These are phyloP conservation scores for Nyctibius grandis DNA, from an alignment of 2,797 vertebrate genomes.

Conservation along the genomic window DNA sequence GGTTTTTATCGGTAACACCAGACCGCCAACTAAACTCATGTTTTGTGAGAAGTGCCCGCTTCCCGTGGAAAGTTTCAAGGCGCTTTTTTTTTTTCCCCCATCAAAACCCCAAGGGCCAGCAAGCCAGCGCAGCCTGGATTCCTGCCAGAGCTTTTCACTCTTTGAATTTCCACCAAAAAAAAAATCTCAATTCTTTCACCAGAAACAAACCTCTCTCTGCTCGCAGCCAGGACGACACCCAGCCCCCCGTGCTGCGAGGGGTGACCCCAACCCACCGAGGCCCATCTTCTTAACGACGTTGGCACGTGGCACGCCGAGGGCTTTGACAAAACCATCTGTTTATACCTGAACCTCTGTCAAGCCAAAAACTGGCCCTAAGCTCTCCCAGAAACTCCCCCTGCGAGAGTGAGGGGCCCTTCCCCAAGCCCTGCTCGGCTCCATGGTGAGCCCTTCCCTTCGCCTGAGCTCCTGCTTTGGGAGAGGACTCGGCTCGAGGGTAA, in stretches of 20 bases:
- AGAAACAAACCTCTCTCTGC: background rate
- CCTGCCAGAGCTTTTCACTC: background rate
- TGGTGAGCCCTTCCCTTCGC: background rate
- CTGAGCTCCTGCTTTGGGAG: background rate
- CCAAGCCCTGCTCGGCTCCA: background rate
- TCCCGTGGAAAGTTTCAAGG: constrained; percentile 39
- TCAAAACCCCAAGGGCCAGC: background rate
- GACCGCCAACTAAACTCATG: background rate
- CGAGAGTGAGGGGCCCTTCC: accelerated
- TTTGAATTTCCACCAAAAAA: background rate
- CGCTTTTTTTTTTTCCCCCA: background rate
- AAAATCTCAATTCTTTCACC: background rate
- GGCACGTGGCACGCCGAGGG: accelerated
- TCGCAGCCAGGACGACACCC: background rate
- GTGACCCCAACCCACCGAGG: background rate
- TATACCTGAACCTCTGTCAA: accelerated
- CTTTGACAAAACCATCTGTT: background rate
- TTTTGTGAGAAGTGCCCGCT: background rate
- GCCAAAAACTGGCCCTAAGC: background rate
- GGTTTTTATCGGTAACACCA: background rate
- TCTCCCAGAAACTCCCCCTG: background rate
- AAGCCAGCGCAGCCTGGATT: background rate
- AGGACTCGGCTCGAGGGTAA: background rate
- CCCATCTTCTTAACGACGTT: background rate
- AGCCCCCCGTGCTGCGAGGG: background rate